Percentiles rank a stretch among this genome's conserved stretches.
These are phyloP conservation scores for Neopipo cinnamomea DNA, from an alignment of 2,113 vertebrate species.

Conservation along the genomic window DNA sequence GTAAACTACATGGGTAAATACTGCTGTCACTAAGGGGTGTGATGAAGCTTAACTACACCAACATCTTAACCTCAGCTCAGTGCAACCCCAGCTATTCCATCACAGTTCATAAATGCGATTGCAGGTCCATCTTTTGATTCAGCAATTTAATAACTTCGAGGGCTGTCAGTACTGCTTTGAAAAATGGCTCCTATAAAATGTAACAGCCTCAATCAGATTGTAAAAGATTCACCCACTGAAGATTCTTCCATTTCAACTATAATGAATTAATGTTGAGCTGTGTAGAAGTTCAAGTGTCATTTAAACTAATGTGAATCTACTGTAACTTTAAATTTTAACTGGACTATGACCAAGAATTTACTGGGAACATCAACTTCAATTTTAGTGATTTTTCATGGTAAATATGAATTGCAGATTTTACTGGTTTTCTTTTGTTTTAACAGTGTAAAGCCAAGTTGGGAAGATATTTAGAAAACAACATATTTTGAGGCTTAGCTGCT, in stretches of 20 bases:
- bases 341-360: constrained; percentile 66
- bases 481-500: background rate
- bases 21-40: constrained; percentile 71
- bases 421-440: constrained; percentile 57
- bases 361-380: constrained; percentile 62
- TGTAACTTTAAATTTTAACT: constrained; percentile 73
- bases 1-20: constrained; percentile 78
- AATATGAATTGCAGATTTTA: constrained; percentile 29
- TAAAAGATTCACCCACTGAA: constrained; percentile 86
- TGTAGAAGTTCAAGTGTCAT: constrained; percentile 93
- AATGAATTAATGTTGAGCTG: constrained; percentile 96
- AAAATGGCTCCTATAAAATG: constrained; percentile 98
- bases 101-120: constrained; percentile 79
- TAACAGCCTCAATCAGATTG: constrained; percentile 97
- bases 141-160: constrained; percentile 97
- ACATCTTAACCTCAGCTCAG: constrained; percentile 71
- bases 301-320: constrained; percentile 84
- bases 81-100: constrained; percentile 68
- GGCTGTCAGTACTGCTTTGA: constrained; percentile 97
- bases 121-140: constrained; percentile 85
- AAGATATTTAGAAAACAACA: constrained; percentile 1
- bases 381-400: constrained; percentile 60
- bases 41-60: constrained; percentile 73
- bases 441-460: background rate
- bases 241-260: constrained; percentile 85